Conservation (phyloP, 1,140 invertebrate species). For the Odontomachus brunneus region DNA sequence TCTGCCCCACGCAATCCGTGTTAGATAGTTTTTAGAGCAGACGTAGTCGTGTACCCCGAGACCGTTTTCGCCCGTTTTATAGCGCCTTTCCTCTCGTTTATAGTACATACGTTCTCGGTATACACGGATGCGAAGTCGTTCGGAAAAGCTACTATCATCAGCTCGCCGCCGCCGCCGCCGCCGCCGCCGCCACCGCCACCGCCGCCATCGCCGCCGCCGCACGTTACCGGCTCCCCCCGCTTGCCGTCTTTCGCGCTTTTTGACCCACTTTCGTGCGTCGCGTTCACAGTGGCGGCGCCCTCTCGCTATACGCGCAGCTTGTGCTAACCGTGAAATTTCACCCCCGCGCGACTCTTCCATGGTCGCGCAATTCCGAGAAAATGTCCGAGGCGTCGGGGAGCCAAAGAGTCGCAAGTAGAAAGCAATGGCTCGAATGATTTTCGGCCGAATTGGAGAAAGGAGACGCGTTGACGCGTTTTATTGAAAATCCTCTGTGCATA, state of each 20-base stretch:
- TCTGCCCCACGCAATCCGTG: constrained; percentile 39
- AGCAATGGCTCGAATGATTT: background rate
- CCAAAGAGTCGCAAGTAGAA: too few relatives aligned
- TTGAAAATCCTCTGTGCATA: background rate
- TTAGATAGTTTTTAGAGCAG: constrained; percentile 53
- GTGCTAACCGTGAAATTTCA: background rate
- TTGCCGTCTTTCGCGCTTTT: constrained; percentile 8
- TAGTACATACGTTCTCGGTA: background rate
- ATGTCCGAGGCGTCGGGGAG: background rate
- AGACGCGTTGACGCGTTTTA: background rate
- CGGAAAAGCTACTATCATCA: constrained; percentile 23
- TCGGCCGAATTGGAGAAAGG: background rate
- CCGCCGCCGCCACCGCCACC: background rate
- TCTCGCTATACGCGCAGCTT: background rate
- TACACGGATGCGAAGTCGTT: constrained; percentile 41
- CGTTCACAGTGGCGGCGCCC: background rate
- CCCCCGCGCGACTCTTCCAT: background rate
- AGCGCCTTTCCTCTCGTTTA: constrained; percentile 21
- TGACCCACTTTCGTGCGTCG: constrained; percentile 17
- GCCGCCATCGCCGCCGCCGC: background rate
- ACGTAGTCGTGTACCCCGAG: constrained; percentile 27
- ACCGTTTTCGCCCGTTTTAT: constrained; percentile 20
- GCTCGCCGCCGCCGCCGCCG: background rate
- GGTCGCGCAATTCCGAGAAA: too few relatives aligned
- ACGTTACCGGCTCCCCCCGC: background rate